Percentiles rank a stretch among this genome's conserved stretches.
Evolutionary conservation across 2,797 vertebrate genomes (phyloP).

Genomic region (Lagocephalus sceleratus): DNA sequence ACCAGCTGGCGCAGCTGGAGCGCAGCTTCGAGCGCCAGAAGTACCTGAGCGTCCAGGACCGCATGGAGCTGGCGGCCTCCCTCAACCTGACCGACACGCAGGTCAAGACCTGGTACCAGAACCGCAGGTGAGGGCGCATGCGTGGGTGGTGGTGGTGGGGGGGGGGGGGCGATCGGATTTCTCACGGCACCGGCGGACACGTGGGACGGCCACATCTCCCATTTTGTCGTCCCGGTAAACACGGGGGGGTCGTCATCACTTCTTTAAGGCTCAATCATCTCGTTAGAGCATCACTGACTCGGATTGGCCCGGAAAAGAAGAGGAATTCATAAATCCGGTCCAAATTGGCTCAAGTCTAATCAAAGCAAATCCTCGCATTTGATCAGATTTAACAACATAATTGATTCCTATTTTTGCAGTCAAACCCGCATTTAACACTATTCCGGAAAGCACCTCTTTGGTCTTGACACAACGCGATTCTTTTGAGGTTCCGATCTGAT

Average conservation of each 20-base stretch:
- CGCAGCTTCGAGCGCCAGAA: slow-evolving; percentile 97
- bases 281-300: too few species aligned
- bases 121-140: slow-evolving; percentile 83
- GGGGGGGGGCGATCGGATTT: slow-evolving; percentile 9
- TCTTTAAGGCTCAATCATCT: too few species aligned
- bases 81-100: slow-evolving; percentile 99
- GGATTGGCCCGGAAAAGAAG: neutral
- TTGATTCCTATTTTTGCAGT: neutral
- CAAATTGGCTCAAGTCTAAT: neutral
- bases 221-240: slow-evolving; percentile 15
- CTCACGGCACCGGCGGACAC: slow-evolving; percentile 24
- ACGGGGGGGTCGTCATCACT: neutral
- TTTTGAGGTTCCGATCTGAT: neutral
- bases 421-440: neutral
- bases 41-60: slow-evolving; percentile 97
- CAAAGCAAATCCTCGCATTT: neutral
- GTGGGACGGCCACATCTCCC: slow-evolving; percentile 38
- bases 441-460: neutral
- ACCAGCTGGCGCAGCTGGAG: slow-evolving; percentile 96
- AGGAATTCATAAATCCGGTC: neutral
- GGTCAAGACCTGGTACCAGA: slow-evolving; percentile 99
- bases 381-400: neutral
- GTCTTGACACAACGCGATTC: neutral
- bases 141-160: neutral
- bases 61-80: slow-evolving; percentile 96